Evolutionary conservation across 2,797 vertebrate species (phyloP), one percentile per base, ranked within the genome.

Genomic region (Merluccius polli): DNA sequence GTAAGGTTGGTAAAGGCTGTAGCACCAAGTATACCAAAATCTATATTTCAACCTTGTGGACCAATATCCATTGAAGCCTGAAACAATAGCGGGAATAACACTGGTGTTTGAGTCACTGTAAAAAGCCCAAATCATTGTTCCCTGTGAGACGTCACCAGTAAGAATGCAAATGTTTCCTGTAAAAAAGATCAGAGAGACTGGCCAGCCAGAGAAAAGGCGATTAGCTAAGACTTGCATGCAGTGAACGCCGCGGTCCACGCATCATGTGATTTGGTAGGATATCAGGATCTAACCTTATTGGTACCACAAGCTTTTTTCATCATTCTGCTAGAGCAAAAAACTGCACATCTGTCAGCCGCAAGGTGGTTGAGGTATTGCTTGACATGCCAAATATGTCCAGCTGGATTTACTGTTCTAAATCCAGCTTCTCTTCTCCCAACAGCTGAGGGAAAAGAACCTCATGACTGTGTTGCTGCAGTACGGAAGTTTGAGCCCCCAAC

Each of bases 381-480:
- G 74, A 74, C 18, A 71, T 74, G 71, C 70, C 77, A 16, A 71
- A 78, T 30, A 44, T n/a, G n/a, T n/a, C 74, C 4, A 77, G 52
- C 76, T 68, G 9, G 72, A 4, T 75, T 70, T 4, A 72, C 29
- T 7, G 63, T 18, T 10, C 73, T 35, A 7, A 78, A 13, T 6
- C 44, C 31, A 29, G 78, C 65, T 32, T 33, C 11, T 73, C 79
- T 27, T 8, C 30, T 73, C 1, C 74, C 52, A 1, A 72, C n/a
- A 29, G 24, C 27, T 1, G 36, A 24, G 9, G 71, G 48, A 15
- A 70, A 74, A 1, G 71, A 73, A 4, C 13, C n/a, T 12, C 77
- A 78, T 69, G 27, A 74, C 13, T 74, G 73, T 78, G 68, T 74
- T 1, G 31, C 73, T 29, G 52, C 30, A 4, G 32, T 72, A 2